These are phyloP conservation scores for Taxidea taxus DNA, from an alignment of 2,113 vertebrate species.

Conservation along the genomic window DNA sequence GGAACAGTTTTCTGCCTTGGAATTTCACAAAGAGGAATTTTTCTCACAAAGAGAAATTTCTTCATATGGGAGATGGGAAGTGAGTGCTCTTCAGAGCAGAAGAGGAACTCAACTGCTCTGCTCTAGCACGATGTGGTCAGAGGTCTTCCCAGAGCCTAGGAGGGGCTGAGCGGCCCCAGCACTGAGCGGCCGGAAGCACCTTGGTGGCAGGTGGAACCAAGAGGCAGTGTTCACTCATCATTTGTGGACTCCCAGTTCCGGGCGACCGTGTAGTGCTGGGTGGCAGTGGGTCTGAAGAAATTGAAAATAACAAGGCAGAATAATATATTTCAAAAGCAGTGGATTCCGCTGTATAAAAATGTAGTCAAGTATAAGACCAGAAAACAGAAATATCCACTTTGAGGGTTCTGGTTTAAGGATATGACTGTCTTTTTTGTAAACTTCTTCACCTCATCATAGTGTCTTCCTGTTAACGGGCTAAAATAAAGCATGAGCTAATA, in stretches of 20 bases:
- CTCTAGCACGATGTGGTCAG: background rate
- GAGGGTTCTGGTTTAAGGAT: background rate
- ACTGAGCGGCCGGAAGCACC: rapidly evolving
- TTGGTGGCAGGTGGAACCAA: background rate
- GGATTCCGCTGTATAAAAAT: background rate
- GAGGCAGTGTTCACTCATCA: background rate
- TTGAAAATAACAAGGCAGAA: background rate
- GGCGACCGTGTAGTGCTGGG: background rate
- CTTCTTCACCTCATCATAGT: background rate
- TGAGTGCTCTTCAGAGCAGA: background rate
- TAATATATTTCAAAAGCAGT: background rate
- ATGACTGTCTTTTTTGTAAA: background rate
- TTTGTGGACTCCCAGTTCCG: background rate
- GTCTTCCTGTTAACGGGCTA: conserved; percentile 6
- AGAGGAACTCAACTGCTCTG: background rate
- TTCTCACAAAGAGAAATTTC: background rate
- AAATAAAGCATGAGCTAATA: conserved; percentile 17
- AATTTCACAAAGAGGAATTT: conserved; percentile 30
- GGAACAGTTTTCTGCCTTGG: background rate
- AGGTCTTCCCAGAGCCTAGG: rapidly evolving
- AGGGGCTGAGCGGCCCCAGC: rapidly evolving
- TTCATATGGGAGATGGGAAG: background rate
- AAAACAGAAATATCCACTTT: background rate
- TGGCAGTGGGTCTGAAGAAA: background rate
- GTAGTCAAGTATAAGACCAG: background rate